Evolutionary conservation across 2,888 invertebrate species (phyloP).

Genomic region (Macrophya annulata): DNA sequence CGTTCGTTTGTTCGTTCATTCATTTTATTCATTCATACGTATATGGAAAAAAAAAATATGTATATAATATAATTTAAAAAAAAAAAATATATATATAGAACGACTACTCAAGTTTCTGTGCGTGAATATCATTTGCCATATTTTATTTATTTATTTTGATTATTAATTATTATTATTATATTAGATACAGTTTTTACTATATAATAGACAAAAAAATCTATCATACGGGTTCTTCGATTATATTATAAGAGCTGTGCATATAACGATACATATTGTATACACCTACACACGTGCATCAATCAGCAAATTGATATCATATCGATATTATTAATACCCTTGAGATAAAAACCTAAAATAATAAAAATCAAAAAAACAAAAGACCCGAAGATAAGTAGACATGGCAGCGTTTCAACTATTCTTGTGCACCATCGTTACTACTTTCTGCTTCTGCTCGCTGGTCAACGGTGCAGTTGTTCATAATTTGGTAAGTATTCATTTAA

Average conservation of each 20-base stretch:
- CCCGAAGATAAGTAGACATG: not conserved
- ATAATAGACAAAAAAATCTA: not conserved
- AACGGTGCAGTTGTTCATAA: conserved; percentile 67
- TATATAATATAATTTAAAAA: not conserved
- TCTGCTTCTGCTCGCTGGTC: conserved; percentile 67
- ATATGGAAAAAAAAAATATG: not conserved
- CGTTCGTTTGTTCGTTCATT: not conserved
- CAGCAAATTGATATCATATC: not conserved
- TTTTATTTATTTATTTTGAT: not conserved
- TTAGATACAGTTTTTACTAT: not conserved
- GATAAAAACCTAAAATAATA: not conserved
- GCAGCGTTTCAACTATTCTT: conserved; percentile 33
- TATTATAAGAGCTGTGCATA: not conserved
- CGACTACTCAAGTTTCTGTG: conserved; percentile 9
- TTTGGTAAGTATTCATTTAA: conserved; percentile 64
- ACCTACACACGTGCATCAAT: not conserved
- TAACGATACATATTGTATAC: not conserved
- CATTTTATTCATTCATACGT: not conserved
- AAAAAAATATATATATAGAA: not conserved
- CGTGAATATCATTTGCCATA: not conserved
- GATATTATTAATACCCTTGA: not conserved
- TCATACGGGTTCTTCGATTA: not conserved
- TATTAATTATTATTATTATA: not conserved
- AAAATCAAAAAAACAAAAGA: not conserved
- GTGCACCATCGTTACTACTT: conserved; percentile 53